phyloP scores from a whole-genome alignment of 1,140 invertebrate genomes.

The Pseudomyrmex sp. region DNA sequence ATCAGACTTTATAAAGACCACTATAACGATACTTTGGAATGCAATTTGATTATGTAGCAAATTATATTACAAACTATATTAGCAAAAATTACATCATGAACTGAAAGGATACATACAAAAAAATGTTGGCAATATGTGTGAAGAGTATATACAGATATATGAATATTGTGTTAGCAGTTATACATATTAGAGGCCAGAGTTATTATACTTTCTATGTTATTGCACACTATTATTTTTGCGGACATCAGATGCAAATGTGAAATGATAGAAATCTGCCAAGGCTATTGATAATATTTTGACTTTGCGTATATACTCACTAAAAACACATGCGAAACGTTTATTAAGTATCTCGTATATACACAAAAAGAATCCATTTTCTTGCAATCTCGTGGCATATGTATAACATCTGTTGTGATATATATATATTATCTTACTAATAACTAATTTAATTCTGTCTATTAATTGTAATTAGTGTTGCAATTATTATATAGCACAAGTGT shows the following conservation, averaged over 20 bases:
- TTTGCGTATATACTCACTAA: constrained; percentile 48
- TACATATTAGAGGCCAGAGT: constrained; percentile 48
- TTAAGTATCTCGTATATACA: constrained; percentile 38
- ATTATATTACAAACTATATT: not conserved
- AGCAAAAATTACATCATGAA: constrained; percentile 15
- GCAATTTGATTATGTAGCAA: not conserved
- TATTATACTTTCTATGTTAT: constrained; percentile 26
- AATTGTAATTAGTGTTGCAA: constrained; percentile 1
- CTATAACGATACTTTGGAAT: constrained; percentile 9
- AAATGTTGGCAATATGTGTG: constrained; percentile 13
- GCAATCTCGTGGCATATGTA: constrained; percentile 20
- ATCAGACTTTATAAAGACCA: constrained; percentile 42
- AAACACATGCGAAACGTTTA: constrained; percentile 47
- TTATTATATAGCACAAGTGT: constrained; percentile 33
- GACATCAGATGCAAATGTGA: constrained; percentile 27
- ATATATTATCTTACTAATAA: constrained; percentile 35
- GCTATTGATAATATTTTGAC: constrained; percentile 7
- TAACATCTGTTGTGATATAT: not conserved
- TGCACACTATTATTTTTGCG: not conserved
- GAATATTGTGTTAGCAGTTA: not conserved
- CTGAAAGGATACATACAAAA: not conserved
- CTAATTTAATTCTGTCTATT: constrained; percentile 15
- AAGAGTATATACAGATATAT: constrained; percentile 46
- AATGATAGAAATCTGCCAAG: constrained; percentile 12
- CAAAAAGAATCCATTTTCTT: constrained; percentile 44